A percentile compares a stretch with the other conserved stretches of the same genome.
Evolutionary conservation across 2,113 vertebrate genomes (phyloP).

Genomic region (Ophiodon elongatus): DNA sequence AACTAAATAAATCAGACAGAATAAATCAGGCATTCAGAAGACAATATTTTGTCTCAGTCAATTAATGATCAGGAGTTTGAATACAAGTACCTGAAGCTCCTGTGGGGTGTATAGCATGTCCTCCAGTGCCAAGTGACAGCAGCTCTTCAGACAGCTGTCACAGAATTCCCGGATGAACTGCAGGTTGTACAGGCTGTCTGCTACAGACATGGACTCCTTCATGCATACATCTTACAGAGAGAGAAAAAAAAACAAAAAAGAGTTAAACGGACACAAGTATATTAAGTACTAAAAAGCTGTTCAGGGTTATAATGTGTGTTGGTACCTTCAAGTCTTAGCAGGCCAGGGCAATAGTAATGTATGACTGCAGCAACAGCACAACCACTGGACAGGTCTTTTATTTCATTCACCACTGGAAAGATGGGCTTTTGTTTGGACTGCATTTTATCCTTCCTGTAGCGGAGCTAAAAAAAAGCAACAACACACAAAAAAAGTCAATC

Average conservation of each 20-base stretch:
- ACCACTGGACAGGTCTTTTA: conserved; percentile 91
- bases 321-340: conserved; percentile 90
- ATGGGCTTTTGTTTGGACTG: conserved; percentile 87
- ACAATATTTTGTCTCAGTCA: neutral
- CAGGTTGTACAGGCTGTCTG: conserved; percentile 91
- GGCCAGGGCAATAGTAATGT: conserved; percentile 91
- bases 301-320: neutral
- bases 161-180: conserved; percentile 92
- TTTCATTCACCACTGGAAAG: conserved; percentile 87
- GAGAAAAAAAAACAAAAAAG: neutral
- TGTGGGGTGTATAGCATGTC: conserved; percentile 89
- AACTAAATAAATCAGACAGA: conserved; percentile 75
- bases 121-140: conserved; percentile 89
- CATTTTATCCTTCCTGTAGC: conserved; percentile 92
- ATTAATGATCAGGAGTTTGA: neutral
- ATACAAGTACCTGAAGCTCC: conserved; percentile 85
- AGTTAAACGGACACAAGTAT: neutral
- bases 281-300: neutral
- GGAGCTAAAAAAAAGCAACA: conserved; percentile 82
- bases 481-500: conserved; percentile 28
- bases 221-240: conserved; percentile 75
- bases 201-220: conserved; percentile 91
- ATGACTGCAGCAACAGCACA: conserved; percentile 90
- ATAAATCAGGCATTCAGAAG: conserved; percentile 1
- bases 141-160: conserved; percentile 87